Base-by-base conservation (phyloP, 2,888 invertebrate species). In the Meteorus colon region DNA sequence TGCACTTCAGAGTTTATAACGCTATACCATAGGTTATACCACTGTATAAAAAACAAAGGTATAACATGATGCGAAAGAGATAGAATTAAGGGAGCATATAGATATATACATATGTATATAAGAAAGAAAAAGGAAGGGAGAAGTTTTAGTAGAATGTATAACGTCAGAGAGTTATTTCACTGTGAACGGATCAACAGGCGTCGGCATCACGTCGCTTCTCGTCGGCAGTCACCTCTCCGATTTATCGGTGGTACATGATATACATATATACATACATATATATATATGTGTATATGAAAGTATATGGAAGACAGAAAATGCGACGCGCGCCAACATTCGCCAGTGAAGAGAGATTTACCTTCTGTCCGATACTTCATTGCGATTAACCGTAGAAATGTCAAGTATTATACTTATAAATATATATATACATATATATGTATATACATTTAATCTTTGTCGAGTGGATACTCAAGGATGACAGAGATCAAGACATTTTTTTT, bases 171-270 rank as follows among this genome's bases (percentile, higher is more conserved):
- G 55, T 55, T 19, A 55, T 55, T 55, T 24, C 19, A 19, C 55
- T 19, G 19, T 55, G 55, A 76, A 78, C 79, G 79, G 84, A 85
- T 85, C 85, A 85, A 85, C 85, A 85, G 84, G 85, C 85, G 83
- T 84, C 82, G 78, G 48, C 48, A 48, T 81, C 74, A 73, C 77
- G 81, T 82, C 84, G 81, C 76, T 79, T 78, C 76, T 80, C 76
- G 55, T 55, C 55, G 19, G 79, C 75, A 81, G 77, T 76, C 75
- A 78, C 76, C 55, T 55, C 78, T 80, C 77, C 80, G 82, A 85
- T 81, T 81, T 80, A 79, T 81, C 76, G 78, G 48, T 74, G 76
- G 76, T 77, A 74, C 37, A 62, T 63, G 66, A 74, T 41, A 73
- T 73, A 69, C 55, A 68, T 41, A 37, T 45, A n/a, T 66, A 60